Evolutionary conservation across 2,113 vertebrate genomes (phyloP), one percentile per base, ranked within the genome.

Genomic region (Dasyornis broadbenti): DNA sequence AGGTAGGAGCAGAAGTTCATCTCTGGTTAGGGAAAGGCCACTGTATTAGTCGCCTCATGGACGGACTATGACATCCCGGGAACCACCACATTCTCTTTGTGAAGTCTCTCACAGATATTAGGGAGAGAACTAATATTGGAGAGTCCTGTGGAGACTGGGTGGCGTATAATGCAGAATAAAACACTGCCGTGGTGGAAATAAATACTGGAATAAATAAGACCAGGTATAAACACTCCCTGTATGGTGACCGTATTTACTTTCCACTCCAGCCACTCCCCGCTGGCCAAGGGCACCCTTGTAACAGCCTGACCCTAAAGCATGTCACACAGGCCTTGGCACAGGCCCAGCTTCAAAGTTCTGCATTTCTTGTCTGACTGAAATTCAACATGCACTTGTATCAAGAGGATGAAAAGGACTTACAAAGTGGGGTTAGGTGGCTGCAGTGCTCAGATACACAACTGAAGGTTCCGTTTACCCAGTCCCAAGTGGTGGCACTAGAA

Each of bases 161-260:
- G 54, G 56, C 31, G n/a, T 69, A 77, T 81, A 69, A 88, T 75
- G 21, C 30, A 50, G 27, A 77, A 60, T 13, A 83, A 89, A 82
- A 42, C 54, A 47, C 11, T 42, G 8, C 20, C 8, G 13, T 23
- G 12, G 11, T 33, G 21, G 30, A 86, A 86, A 81, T 13, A 75
- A 54, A 26, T 40, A 68, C 1, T 60, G 24, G 18, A 73, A 77
- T 50, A 89, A 89, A 82, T 52, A 11, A 63, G 44, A 47, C 1
- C 15, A 27, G 3, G 4, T 81, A 33, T 31, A 54, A 83, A 47
- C 0, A 1, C 22, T 30, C 44, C 6, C 4, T 49, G 5, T 31
- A 21, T 22, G 13, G 6, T 37, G 30, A 17, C 49, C 68, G 12
- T 9, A 33, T 77, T 86, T 84, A 71, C 27, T 68, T 30, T 15